These are phyloP conservation scores for Crypturellus tataupa DNA, from an alignment of 2,797 vertebrate genomes.

Conservation along the genomic window DNA sequence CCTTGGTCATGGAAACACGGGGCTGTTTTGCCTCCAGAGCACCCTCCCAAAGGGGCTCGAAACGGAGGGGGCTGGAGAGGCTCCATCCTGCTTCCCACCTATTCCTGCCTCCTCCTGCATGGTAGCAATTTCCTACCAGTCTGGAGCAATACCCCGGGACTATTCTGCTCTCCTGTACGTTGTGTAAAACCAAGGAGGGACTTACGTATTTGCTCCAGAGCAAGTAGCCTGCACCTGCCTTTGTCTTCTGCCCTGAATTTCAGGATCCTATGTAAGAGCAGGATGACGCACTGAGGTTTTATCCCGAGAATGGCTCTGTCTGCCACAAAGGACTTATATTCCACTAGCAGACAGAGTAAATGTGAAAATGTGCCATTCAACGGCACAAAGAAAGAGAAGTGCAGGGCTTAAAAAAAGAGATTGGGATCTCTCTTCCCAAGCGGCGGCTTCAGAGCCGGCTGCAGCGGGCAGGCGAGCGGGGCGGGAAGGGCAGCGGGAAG, in stretches of 20 bases:
- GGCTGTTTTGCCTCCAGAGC: not conserved
- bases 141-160: not conserved
- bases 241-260: not conserved
- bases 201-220: not conserved
- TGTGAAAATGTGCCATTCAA: not conserved
- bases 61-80: not conserved
- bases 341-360: not conserved
- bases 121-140: not conserved
- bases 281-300: not conserved
- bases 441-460: not conserved
- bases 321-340: not conserved
- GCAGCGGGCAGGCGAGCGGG: not conserved
- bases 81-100: not conserved
- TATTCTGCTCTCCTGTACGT: not conserved
- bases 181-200: not conserved
- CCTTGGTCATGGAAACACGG: not conserved
- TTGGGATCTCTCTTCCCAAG: not conserved
- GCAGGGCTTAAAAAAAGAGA: not conserved
- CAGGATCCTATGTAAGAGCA: not conserved
- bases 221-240: not conserved
- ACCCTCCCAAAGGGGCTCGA: not conserved
- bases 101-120: not conserved
- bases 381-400: not conserved
- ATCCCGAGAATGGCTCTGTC: not conserved
- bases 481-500: not conserved